A percentile compares a stretch with the other conserved stretches of the same genome.
Evolutionary conservation across 1,140 invertebrate genomes (phyloP).

Genomic region (Drosophila micromelanica): DNA sequence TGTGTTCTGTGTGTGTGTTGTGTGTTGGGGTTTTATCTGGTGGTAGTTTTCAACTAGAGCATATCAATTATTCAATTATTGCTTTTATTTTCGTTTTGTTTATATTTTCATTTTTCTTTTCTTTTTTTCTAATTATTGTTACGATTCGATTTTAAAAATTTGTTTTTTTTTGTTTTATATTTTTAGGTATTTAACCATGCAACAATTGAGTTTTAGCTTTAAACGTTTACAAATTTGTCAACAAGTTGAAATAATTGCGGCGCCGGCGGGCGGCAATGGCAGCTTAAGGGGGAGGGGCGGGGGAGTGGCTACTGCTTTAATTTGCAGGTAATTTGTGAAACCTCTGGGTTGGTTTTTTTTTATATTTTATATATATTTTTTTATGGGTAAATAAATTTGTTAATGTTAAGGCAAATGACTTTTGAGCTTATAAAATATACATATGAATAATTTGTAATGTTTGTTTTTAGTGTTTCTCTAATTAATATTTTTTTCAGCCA

Average conservation of each 20-base stretch:
- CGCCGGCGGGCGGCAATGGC: neutral
- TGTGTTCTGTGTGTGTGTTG: constrained; percentile 26
- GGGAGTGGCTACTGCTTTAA: constrained; percentile 30
- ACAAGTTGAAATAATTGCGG: constrained; percentile 57
- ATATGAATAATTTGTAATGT: constrained; percentile 45
- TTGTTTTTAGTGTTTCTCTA: constrained; percentile 32
- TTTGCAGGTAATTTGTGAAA: constrained; percentile 83
- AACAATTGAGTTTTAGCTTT: constrained; percentile 63
- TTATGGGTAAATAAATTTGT: constrained; percentile 55
- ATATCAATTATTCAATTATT: constrained; percentile 72
- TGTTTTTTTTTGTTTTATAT: constrained; percentile 32
- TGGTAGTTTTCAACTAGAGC: constrained; percentile 73
- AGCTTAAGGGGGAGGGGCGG: neutral
- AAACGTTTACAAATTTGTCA: constrained; percentile 72
- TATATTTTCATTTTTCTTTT: constrained; percentile 35
- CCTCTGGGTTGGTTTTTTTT: constrained; percentile 70
- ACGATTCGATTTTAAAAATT: constrained; percentile 77
- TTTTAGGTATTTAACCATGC: constrained; percentile 70
- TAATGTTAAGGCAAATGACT: constrained; percentile 60
- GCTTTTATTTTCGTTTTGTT: constrained; percentile 72
- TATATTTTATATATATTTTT: constrained; percentile 14
- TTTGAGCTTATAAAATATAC: constrained; percentile 45
- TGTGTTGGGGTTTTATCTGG: constrained; percentile 38
- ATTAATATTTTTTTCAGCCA: constrained; percentile 48
- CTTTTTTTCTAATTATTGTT: constrained; percentile 77